Base-by-base conservation (phyloP, 2,113 vertebrate species). In the Formicarius rufipectus region DNA sequence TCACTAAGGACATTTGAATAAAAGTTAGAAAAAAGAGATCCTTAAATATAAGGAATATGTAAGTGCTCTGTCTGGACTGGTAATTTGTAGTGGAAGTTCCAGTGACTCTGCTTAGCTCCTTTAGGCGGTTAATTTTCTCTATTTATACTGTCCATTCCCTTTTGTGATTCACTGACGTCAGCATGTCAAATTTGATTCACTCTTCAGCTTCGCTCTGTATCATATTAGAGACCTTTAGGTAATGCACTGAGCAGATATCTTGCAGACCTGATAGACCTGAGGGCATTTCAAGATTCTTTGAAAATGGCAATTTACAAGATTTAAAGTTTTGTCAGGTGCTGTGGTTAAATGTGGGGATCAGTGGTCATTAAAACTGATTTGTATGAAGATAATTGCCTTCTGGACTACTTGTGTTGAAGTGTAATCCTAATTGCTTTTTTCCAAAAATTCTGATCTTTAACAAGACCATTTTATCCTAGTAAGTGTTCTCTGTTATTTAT, bases 91-190 rank as follows among this genome's bases (percentile, higher is more conserved):
- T 56, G 59, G 66, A 77, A 90, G 79, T 97, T 97, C 76, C 84
- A 78, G 47, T 89, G 79, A 92, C 91, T 96, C 92, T 95, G 95
- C 97, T 96, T 97, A 90, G 92, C 60, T 97, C 59, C 95, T 96
- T 97, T 96, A 94, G 97, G 91, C 96, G 95, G 81, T 96, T 97
- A 94, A 92, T 94, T 90, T 97, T 95, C 86, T 95, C 49, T 87
- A 22, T 94, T 96, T 97, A 86, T 91, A 75, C 66, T 86, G 30
- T 74, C 94, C 89, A 28, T 94, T 97, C 94, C 66, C 62, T 93
- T 96, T 89, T 73, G 74, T 96, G 92, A 91, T 95, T 97, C 89
- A 90, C 72, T 97, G 88, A 81, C 40, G 17, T 91, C 79, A 96
- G 90, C 89, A 90, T 97, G 93, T 97, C 95, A 97, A 63, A 96